Conservation (phyloP, 2,888 invertebrate genomes). For the Diachrysia chrysitis region DNA sequence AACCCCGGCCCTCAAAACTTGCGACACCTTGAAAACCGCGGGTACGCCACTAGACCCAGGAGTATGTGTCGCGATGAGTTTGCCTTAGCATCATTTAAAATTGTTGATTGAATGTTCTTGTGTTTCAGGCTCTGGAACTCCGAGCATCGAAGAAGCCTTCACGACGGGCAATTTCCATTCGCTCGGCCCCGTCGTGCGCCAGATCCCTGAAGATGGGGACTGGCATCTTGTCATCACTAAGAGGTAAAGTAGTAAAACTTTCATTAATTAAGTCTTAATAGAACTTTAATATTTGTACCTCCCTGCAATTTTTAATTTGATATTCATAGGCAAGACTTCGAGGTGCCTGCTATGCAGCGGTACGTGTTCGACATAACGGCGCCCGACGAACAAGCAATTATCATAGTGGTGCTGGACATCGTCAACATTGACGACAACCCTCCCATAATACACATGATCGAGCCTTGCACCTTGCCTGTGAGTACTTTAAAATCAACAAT, state of each 20-base stretch:
- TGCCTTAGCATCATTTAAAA: not conserved
- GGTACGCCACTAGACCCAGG: too few relatives aligned
- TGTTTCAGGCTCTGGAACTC: conserved; percentile 48
- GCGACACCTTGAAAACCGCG: too few relatives aligned
- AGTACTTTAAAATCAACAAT: conserved; percentile 52
- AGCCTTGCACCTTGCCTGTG: conserved; percentile 83
- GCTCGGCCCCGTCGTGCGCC: conserved; percentile 71
- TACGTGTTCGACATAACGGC: conserved; percentile 80
- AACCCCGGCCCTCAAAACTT: too few relatives aligned
- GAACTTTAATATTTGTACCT: too few relatives aligned
- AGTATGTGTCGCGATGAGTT: too few relatives aligned
- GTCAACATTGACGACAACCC: conserved; percentile 88
- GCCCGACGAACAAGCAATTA: conserved; percentile 62
- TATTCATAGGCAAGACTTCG: conserved; percentile 86
- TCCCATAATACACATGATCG: conserved; percentile 81
- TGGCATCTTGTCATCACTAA: conserved; percentile 80
- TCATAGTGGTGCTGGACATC: conserved; percentile 78
- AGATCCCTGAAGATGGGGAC: conserved; percentile 57
- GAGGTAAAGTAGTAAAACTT: conserved; percentile 62
- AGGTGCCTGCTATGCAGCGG: conserved; percentile 78
- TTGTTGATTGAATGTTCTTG: not conserved
- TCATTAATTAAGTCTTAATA: not conserved
- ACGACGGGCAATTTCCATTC: conserved; percentile 63
- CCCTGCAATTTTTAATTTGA: too few relatives aligned
- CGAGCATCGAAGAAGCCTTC: conserved; percentile 65